Conservation (phyloP, 2,888 invertebrate species). For the Pollenia labialis region DNA sequence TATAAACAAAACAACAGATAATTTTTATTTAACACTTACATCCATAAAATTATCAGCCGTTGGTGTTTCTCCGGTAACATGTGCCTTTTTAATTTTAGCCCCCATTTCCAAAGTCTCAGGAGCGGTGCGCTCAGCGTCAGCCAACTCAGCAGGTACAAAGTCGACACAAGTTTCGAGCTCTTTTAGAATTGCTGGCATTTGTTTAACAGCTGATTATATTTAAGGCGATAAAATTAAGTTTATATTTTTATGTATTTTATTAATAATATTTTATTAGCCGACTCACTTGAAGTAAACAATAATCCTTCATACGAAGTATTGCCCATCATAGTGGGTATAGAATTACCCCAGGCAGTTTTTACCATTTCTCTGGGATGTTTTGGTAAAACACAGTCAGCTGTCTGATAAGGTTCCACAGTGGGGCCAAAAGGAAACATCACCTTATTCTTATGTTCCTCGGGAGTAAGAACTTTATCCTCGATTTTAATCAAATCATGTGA, state of each 20-base stretch:
- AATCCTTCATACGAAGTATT: constrained; percentile 82
- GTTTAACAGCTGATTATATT: constrained; percentile 74
- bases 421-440: constrained; percentile 81
- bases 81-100: constrained; percentile 77
- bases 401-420: constrained; percentile 80
- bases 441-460: constrained; percentile 77
- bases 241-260: neutral
- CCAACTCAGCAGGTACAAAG: constrained; percentile 80
- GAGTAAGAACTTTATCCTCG: constrained; percentile 79
- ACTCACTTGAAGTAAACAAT: constrained; percentile 78
- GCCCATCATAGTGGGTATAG: constrained; percentile 82
- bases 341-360: constrained; percentile 82
- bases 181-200: constrained; percentile 74
- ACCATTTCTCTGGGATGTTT: constrained; percentile 81
- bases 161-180: constrained; percentile 76
- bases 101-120: constrained; percentile 76
- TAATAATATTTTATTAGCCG: too few relatives aligned
- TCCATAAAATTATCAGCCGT: constrained; percentile 80
- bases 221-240: neutral
- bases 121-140: constrained; percentile 74
- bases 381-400: constrained; percentile 81
- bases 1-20: neutral
- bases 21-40: constrained; percentile 74
- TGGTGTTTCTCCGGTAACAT: constrained; percentile 79
- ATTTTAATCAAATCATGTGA: constrained; percentile 79